phyloP scores from a whole-genome alignment of 2,797 vertebrate genomes.

The Trachops cirrhosus region DNA sequence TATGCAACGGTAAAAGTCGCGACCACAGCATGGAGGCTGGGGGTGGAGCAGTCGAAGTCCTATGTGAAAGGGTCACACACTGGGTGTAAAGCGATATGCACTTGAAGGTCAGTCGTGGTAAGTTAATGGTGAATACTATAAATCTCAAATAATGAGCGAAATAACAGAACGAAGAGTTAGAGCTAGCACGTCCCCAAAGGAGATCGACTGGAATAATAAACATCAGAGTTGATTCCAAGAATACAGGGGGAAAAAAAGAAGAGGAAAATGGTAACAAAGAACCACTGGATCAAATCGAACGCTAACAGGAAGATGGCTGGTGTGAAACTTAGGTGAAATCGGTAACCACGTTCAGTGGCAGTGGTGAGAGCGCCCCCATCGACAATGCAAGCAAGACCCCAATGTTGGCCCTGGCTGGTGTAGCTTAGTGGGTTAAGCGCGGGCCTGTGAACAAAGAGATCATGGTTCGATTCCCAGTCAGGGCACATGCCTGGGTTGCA shows the following conservation, averaged over 20 bases:
- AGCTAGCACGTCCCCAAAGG: neutral
- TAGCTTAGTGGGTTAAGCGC: too few species aligned
- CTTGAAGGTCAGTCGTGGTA: neutral
- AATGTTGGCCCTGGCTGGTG: accelerated
- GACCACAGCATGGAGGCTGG: neutral
- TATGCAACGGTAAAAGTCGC: neutral
- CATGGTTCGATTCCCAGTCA: too few species aligned
- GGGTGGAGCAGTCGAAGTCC: accelerated
- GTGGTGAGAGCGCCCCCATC: neutral
- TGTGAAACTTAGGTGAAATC: neutral
- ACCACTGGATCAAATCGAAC: neutral
- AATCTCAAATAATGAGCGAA: neutral
- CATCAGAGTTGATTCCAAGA: neutral
- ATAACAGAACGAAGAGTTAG: neutral
- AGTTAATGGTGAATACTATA: accelerated
- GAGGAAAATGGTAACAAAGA: neutral
- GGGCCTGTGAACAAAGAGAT: too few species aligned
- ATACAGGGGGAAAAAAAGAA: neutral
- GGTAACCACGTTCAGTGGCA: neutral
- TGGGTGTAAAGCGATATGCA: accelerated
- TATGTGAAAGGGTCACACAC: accelerated
- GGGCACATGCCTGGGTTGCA: too few species aligned
- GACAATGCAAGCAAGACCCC: neutral
- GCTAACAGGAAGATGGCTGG: neutral
- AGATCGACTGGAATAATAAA: neutral